Evolutionary conservation across 2,888 invertebrate genomes (phyloP).

Genomic region (Eilema depressum): DNA sequence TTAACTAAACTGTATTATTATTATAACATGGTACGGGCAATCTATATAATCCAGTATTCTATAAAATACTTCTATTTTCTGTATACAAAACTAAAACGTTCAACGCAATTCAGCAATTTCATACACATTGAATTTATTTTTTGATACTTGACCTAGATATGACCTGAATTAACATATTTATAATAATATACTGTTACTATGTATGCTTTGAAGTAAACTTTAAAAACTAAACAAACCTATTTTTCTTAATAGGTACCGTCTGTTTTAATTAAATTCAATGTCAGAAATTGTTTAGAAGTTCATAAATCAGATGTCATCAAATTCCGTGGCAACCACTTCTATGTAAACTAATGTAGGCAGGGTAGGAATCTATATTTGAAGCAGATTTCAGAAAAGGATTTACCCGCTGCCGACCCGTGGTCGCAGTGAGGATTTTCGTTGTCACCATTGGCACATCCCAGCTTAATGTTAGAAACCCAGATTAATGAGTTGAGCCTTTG

Average conservation of each 20-base stretch:
- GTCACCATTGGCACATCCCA: constrained; percentile 81
- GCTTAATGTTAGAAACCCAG: constrained; percentile 81
- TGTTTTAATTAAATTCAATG: not conserved
- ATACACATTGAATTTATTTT: not conserved
- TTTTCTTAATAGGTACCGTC: not conserved
- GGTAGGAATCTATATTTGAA: constrained; percentile 70
- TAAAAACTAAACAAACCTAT: not conserved
- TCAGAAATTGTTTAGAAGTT: not conserved
- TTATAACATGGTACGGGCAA: not conserved
- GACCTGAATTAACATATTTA: not conserved
- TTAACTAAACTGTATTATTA: not conserved
- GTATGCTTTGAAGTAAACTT: not conserved
- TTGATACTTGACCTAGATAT: not conserved
- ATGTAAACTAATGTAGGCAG: constrained; percentile 45
- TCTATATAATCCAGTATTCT: not conserved
- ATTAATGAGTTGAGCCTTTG: constrained; percentile 79
- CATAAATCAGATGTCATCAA: not conserved
- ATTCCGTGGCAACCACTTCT: not conserved
- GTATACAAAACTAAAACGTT: not conserved
- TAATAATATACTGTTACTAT: not conserved
- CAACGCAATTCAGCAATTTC: not conserved
- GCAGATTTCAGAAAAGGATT: constrained; percentile 79
- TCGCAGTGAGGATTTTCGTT: constrained; percentile 75
- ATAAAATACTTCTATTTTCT: not conserved
- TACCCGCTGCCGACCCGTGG: constrained; percentile 67